Percentiles rank a stretch among this genome's conserved stretches.
These are phyloP conservation scores for Dissostichus mawsoni DNA, from an alignment of 2,113 vertebrate genomes.

Conservation along the genomic window DNA sequence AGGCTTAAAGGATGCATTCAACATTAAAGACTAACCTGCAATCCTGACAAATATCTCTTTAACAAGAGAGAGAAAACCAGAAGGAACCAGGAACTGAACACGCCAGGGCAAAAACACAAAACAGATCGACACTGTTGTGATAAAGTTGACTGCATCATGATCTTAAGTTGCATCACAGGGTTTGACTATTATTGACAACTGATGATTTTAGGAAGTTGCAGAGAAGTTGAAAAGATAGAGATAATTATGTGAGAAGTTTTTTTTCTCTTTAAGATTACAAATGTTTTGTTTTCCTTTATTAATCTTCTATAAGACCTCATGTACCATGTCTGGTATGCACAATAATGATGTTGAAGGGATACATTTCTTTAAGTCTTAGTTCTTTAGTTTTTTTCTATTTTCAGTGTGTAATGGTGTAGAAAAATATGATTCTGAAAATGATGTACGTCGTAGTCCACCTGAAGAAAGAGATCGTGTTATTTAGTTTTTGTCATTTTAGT, in stretches of 20 bases:
- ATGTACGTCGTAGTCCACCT: too few relatives aligned
- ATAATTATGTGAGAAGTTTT: not conserved
- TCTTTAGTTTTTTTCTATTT: too few relatives aligned
- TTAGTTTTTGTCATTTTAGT: not conserved
- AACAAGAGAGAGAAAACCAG: not conserved
- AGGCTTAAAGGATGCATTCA: conserved; percentile 53
- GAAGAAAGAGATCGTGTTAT: too few relatives aligned
- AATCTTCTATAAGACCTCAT: not conserved
- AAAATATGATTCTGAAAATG: too few relatives aligned
- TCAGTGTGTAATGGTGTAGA: too few relatives aligned
- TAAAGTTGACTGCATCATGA: not conserved
- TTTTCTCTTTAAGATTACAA: too few relatives aligned
- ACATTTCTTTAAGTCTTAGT: too few relatives aligned
- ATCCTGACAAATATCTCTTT: not conserved
- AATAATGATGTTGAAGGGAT: not conserved
- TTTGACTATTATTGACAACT: not conserved
- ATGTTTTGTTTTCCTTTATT: not conserved
- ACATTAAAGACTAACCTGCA: conserved; percentile 2
- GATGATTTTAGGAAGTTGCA: too few relatives aligned
- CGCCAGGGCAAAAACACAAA: not conserved
- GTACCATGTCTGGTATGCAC: not conserved
- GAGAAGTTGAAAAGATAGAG: too few relatives aligned
- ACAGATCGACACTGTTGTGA: not conserved
- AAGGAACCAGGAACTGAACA: not conserved
- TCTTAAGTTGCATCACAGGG: not conserved